Evolutionary conservation across 2,888 invertebrate species (phyloP).

Genomic region (Nephrotoma flavescens): DNA sequence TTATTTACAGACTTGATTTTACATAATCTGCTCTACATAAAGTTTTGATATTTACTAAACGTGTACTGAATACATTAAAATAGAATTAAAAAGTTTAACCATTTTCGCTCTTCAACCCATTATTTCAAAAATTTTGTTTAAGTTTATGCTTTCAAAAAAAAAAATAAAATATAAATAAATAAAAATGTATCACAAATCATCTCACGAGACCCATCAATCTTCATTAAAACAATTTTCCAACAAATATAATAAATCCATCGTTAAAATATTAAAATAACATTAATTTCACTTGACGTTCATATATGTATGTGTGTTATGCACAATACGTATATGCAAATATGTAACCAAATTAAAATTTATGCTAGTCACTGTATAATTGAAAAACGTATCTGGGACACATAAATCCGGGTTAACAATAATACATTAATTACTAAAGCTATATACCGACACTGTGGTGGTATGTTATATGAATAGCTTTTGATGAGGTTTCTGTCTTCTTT

Average conservation of each 20-base stretch:
- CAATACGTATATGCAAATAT: background rate
- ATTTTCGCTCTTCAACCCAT: background rate
- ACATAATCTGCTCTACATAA: too few relatives aligned
- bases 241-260: background rate
- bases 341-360: background rate
- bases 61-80: background rate
- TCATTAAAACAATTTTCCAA: background rate
- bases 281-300: background rate
- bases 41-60: background rate
- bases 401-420: background rate
- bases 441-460: background rate
- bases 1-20: too few relatives aligned
- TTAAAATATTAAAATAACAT: background rate
- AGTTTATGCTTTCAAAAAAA: too few relatives aligned
- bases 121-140: background rate
- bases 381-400: background rate
- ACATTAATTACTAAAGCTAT: background rate
- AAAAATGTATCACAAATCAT: background rate
- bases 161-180: background rate
- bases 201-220: background rate
- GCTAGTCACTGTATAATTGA: background rate
- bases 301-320: background rate
- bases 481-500: background rate
- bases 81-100: background rate
- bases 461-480: too few relatives aligned